Conservation (phyloP, 2,113 vertebrate genomes). For the Oceanodroma tethys region DNA sequence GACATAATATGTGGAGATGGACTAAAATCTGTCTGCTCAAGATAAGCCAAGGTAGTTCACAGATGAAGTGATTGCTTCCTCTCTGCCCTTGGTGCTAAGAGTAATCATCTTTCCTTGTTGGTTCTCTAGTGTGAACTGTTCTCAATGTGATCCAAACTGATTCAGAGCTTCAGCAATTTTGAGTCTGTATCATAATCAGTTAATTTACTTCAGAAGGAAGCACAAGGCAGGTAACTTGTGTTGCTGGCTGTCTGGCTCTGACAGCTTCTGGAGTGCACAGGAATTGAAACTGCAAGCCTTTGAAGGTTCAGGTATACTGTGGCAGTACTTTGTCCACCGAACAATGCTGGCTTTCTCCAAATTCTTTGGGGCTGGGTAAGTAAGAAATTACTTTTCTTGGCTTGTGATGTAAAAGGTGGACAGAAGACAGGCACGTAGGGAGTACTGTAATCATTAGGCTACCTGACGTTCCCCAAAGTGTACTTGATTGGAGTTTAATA, state of each 20-base stretch:
- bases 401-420: not conserved
- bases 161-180: not conserved
- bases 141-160: not conserved
- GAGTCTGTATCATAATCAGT: not conserved
- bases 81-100: not conserved
- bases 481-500: not conserved
- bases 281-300: not conserved
- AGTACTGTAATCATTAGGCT: not conserved
- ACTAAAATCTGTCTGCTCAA: not conserved
- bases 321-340: not conserved
- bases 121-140: rapidly evolving
- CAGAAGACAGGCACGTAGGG: not conserved
- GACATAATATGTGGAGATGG: not conserved
- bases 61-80: not conserved
- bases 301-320: not conserved
- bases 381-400: not conserved
- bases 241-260: not conserved
- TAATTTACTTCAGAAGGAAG: not conserved
- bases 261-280: not conserved
- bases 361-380: not conserved
- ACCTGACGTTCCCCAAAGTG: not conserved
- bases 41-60: not conserved
- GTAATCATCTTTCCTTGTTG: not conserved
- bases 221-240: not conserved
- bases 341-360: not conserved